These are phyloP conservation scores for Papilio helenus DNA, from an alignment of 1,140 invertebrate species.

Conservation along the genomic window DNA sequence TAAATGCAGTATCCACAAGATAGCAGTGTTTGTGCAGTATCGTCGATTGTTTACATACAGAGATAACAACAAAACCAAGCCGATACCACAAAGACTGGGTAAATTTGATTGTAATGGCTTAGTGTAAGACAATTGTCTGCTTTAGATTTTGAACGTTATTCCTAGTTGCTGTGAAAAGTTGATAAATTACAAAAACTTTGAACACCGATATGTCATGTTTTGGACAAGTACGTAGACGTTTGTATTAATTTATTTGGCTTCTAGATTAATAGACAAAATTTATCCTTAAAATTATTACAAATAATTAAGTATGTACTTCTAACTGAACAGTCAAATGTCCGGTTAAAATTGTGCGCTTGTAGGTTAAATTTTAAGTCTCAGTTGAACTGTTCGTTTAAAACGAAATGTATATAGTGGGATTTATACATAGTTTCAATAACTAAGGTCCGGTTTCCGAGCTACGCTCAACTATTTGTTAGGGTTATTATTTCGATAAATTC, in stretches of 20 bases:
- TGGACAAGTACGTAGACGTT: too few relatives aligned
- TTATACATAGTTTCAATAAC: not conserved
- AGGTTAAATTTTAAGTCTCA: too few relatives aligned
- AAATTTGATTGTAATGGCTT: slow-evolving; percentile 39
- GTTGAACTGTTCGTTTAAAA: too few relatives aligned
- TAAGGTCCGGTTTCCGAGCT: too few relatives aligned
- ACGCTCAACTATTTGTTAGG: too few relatives aligned
- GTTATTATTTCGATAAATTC: too few relatives aligned
- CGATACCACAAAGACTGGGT: slow-evolving; percentile 40
- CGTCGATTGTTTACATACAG: slow-evolving; percentile 13
- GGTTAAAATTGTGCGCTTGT: too few relatives aligned
- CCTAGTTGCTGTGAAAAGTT: slow-evolving; percentile 2
- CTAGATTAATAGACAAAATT: too few relatives aligned
- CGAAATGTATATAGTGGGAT: too few relatives aligned
- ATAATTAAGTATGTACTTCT: too few relatives aligned
- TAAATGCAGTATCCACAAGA: slow-evolving; percentile 39
- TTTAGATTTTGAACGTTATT: slow-evolving; percentile 6
- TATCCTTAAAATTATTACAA: too few relatives aligned
- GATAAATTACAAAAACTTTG: not conserved
- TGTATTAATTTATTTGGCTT: not conserved
- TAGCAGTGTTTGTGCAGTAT: slow-evolving; percentile 12
- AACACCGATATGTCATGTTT: not conserved
- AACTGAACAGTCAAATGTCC: too few relatives aligned
- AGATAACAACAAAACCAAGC: slow-evolving; percentile 39
- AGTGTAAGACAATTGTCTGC: slow-evolving; percentile 37